Percentiles rank a stretch among this genome's conserved stretches.
phyloP scores from a whole-genome alignment of 2,888 invertebrate genomes.

The Nematopogon swammerdamellus region DNA sequence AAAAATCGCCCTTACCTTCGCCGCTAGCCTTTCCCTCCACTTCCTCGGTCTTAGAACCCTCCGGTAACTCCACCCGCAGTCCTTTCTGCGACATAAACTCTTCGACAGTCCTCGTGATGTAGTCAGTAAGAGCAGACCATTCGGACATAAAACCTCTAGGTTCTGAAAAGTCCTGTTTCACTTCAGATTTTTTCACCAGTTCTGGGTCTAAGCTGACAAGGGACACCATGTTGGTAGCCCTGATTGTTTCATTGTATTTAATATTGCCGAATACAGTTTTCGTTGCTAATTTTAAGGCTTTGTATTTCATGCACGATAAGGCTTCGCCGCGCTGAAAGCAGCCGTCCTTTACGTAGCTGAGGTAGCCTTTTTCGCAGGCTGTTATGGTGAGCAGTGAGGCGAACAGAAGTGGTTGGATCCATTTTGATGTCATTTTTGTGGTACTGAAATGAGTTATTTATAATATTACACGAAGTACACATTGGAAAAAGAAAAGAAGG shows the following conservation, averaged over 20 bases:
- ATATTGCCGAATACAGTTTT: slow-evolving; percentile 32
- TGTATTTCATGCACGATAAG: slow-evolving; percentile 40
- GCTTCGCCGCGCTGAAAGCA: slow-evolving; percentile 40
- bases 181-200: slow-evolving; percentile 21
- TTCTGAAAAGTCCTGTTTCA: slow-evolving; percentile 17
- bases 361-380: slow-evolving; percentile 31
- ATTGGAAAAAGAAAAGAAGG: too few species aligned
- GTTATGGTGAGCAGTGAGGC: background rate
- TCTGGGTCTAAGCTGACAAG: slow-evolving; percentile 38
- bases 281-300: slow-evolving; percentile 40
- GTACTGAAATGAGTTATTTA: background rate
- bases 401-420: too few species aligned
- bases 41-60: slow-evolving; percentile 42
- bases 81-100: slow-evolving; percentile 44
- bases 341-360: slow-evolving; percentile 40
- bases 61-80: slow-evolving; percentile 36
- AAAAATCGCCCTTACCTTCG: slow-evolving; percentile 28
- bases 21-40: slow-evolving; percentile 26
- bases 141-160: slow-evolving; percentile 38
- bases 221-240: slow-evolving; percentile 32
- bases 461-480: too few species aligned
- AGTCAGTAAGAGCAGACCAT: slow-evolving; percentile 43
- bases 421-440: background rate
- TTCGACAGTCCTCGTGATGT: slow-evolving; percentile 35
- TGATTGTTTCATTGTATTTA: slow-evolving; percentile 32